These are phyloP conservation scores for Lerema accius DNA, from an alignment of 1,140 invertebrate genomes.

Conservation along the genomic window DNA sequence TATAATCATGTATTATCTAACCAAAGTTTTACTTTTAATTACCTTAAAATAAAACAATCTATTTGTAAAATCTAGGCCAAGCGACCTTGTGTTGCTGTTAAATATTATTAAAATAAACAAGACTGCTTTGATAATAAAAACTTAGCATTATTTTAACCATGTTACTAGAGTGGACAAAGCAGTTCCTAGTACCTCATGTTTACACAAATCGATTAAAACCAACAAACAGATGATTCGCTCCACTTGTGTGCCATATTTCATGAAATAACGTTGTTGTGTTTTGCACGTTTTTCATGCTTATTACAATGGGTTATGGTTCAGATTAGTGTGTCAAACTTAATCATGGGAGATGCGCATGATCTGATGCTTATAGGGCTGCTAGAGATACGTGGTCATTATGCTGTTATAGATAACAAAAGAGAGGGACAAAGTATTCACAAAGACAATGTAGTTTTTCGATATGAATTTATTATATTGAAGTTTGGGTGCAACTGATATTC, in stretches of 20 bases:
- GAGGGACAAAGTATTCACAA: too few relatives aligned
- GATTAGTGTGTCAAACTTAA: constrained; percentile 9
- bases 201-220: constrained; percentile 27
- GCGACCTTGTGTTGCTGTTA: neutral
- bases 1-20: too few relatives aligned
- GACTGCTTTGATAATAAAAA: neutral
- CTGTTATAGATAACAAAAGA: neutral
- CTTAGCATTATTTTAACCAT: neutral
- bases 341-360: neutral
- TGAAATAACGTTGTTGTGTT: constrained; percentile 8
- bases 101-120: neutral
- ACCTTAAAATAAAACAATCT: too few relatives aligned
- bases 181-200: constrained; percentile 7
- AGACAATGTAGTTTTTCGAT: too few relatives aligned
- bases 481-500: too few relatives aligned
- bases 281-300: neutral
- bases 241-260: constrained; percentile 31
- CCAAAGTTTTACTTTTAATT: too few relatives aligned
- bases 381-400: neutral
- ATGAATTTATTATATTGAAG: too few relatives aligned
- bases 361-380: constrained; percentile 12
- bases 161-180: constrained; percentile 10
- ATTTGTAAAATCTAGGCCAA: too few relatives aligned
- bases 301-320: constrained; percentile 13
- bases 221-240: constrained; percentile 26